Evolutionary conservation across 1,140 invertebrate species (phyloP).

Genomic region (Achatina immaculata): DNA sequence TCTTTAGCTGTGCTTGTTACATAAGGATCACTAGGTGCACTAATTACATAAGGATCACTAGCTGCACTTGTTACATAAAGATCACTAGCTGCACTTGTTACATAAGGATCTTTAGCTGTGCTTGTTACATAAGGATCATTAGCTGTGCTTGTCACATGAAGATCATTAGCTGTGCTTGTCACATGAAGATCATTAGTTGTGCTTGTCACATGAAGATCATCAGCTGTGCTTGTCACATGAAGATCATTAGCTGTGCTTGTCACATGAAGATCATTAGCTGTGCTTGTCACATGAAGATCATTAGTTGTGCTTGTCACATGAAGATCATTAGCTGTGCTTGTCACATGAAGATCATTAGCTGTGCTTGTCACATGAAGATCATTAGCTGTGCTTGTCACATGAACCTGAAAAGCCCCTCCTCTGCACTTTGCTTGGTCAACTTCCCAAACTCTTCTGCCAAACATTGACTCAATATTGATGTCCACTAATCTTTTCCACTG

Average conservation of each 20-base stretch:
- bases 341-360: too few relatives aligned
- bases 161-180: not conserved
- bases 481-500: constrained; percentile 6
- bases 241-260: too few relatives aligned
- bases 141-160: not conserved
- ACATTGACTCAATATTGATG: not conserved
- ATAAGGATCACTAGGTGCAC: too few relatives aligned
- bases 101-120: not conserved
- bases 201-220: not conserved
- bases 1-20: not conserved
- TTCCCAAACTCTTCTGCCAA: too few relatives aligned
- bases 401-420: not conserved
- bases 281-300: not conserved
- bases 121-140: not conserved
- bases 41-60: not conserved
- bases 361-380: not conserved
- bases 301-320: too few relatives aligned
- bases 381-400: not conserved
- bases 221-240: not conserved
- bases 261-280: not conserved
- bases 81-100: too few relatives aligned
- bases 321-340: not conserved
- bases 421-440: not conserved
- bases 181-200: too few relatives aligned
- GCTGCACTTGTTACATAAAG: not conserved